phyloP scores from a whole-genome alignment of 2,797 vertebrate genomes.

The Neopelma chrysocephalum region DNA sequence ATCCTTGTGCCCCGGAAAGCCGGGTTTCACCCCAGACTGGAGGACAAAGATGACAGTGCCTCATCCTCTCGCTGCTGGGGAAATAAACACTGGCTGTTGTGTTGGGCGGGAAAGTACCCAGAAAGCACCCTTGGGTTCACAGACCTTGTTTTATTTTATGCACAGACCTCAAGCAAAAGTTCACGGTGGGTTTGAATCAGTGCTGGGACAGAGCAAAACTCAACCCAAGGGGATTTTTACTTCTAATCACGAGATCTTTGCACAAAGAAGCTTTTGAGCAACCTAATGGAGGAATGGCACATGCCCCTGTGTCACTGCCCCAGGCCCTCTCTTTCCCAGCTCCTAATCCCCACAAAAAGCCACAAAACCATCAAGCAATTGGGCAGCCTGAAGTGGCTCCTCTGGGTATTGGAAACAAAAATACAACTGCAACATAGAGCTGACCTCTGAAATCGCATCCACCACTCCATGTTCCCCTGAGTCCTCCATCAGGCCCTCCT shows the following conservation, averaged over 20 bases:
- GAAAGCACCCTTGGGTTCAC: background rate
- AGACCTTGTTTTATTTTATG: background rate
- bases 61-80: background rate
- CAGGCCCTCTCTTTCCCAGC: background rate
- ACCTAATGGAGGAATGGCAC: fast-evolving
- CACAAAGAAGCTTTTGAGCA: background rate
- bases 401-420: background rate
- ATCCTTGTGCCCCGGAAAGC: fast-evolving
- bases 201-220: background rate
- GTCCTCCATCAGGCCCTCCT: background rate
- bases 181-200: fast-evolving
- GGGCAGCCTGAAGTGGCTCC: background rate
- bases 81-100: background rate
- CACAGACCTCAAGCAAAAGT: background rate
- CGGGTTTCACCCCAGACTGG: background rate
- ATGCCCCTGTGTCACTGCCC: fast-evolving
- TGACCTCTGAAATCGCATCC: background rate
- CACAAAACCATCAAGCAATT: background rate
- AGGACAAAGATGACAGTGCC: fast-evolving
- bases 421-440: background rate
- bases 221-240: background rate
- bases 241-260: background rate
- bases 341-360: background rate
- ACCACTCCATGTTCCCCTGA: fast-evolving
- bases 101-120: background rate